phyloP scores from a whole-genome alignment of 2,888 invertebrate genomes.

The Drosophila formosana region DNA sequence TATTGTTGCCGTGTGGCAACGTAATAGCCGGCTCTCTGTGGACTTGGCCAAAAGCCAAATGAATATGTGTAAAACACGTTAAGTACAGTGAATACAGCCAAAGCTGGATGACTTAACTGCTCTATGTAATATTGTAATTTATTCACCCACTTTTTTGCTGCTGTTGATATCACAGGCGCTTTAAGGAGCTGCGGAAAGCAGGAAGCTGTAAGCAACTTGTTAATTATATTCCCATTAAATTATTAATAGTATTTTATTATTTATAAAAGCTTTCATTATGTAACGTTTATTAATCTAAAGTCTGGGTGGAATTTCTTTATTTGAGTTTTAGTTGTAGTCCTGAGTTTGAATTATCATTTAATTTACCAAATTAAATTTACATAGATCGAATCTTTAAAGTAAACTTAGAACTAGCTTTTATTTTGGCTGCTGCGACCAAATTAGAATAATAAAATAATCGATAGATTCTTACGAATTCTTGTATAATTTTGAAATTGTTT shows the following conservation, averaged over 20 bases:
- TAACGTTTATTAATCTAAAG: too few species aligned
- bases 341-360: too few species aligned
- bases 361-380: too few species aligned
- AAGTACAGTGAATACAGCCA: constrained; percentile 3
- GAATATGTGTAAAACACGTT: constrained; percentile 37
- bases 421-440: too few species aligned
- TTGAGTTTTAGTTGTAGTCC: too few species aligned
- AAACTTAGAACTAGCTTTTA: too few species aligned
- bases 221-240: neutral
- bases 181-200: neutral
- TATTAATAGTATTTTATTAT: neutral
- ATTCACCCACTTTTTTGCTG: neutral
- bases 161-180: neutral
- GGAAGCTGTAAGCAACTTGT: neutral
- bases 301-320: too few species aligned
- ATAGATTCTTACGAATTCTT: too few species aligned
- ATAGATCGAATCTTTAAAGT: too few species aligned
- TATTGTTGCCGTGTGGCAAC: constrained; percentile 19
- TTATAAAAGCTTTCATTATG: neutral
- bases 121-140: neutral
- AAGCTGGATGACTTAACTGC: neutral
- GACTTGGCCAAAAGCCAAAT: constrained; percentile 40
- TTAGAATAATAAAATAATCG: too few species aligned
- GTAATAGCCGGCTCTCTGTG: constrained; percentile 43
- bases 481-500: too few species aligned